Percentiles rank a stretch among this genome's conserved stretches.
Evolutionary conservation across 1,140 invertebrate species (phyloP).

Genomic region (Solenopsis invicta): DNA sequence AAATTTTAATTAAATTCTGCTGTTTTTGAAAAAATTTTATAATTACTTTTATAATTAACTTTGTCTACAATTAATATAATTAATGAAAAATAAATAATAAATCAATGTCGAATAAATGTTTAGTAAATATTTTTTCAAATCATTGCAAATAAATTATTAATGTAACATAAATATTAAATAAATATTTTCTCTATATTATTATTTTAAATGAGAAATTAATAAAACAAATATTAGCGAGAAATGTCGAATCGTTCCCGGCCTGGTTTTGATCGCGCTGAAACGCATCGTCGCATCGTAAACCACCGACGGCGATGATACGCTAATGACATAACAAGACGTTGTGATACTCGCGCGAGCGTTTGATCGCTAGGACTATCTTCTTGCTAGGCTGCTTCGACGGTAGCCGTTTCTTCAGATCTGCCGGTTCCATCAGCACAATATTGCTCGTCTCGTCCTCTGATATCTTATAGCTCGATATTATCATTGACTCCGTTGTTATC

Average conservation of each 20-base stretch:
- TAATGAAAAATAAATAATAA: too few species aligned
- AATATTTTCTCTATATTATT: too few species aligned
- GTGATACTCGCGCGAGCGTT: conserved; percentile 72
- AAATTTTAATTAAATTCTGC: too few species aligned
- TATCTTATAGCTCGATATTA: conserved; percentile 80
- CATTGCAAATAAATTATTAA: too few species aligned
- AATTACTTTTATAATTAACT: too few species aligned
- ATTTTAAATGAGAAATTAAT: too few species aligned
- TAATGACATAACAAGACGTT: conserved; percentile 49
- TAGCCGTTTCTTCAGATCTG: conserved; percentile 83
- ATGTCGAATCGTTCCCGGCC: background rate
- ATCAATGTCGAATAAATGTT: too few species aligned
- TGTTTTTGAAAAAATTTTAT: too few species aligned
- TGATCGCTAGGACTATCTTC: conserved; percentile 86
- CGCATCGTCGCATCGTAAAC: conserved; percentile 9
- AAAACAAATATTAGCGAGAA: background rate
- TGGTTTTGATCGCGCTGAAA: conserved; percentile 36
- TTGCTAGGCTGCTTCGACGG: conserved; percentile 81
- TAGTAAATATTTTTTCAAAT: too few species aligned
- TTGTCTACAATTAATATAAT: too few species aligned
- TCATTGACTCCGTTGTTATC: conserved; percentile 68
- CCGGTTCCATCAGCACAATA: conserved; percentile 76
- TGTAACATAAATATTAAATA: too few species aligned
- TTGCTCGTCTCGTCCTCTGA: conserved; percentile 82
- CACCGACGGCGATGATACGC: conserved; percentile 26